phyloP scores from a whole-genome alignment of 2,888 invertebrate species.

The Pilophorus perplexus region DNA sequence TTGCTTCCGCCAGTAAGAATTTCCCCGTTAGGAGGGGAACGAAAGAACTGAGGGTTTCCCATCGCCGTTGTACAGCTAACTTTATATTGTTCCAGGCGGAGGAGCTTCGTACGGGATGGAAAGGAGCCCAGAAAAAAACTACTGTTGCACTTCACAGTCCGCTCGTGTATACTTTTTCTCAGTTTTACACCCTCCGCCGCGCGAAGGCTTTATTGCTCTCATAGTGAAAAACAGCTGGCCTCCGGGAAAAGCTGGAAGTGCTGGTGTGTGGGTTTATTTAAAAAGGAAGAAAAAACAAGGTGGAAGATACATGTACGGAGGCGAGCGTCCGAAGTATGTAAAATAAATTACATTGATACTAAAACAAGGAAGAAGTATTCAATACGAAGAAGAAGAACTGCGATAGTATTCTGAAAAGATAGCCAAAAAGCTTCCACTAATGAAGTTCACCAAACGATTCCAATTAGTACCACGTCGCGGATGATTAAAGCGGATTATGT shows the following conservation, averaged over 20 bases:
- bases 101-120: constrained; percentile 4
- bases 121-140: constrained; percentile 12
- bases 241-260: neutral
- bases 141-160: constrained; percentile 36
- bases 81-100: constrained; percentile 21
- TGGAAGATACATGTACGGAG: neutral
- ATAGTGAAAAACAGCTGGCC: constrained; percentile 22
- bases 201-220: constrained; percentile 26
- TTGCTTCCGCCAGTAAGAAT: neutral
- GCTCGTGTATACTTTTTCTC: constrained; percentile 34
- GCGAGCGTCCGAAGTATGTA: neutral
- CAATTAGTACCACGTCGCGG: too few relatives aligned
- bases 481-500: too few relatives aligned
- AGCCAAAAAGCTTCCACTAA: too few relatives aligned
- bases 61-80: constrained; percentile 15
- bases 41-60: too few relatives aligned
- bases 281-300: neutral
- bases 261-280: neutral
- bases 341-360: too few relatives aligned
- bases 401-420: too few relatives aligned
- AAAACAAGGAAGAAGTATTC: too few relatives aligned
- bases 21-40: neutral
- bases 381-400: too few relatives aligned
- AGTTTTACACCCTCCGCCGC: constrained; percentile 24
- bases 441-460: too few relatives aligned